phyloP scores from a whole-genome alignment of 1,140 invertebrate genomes.

The Notospermus geniculatus region DNA sequence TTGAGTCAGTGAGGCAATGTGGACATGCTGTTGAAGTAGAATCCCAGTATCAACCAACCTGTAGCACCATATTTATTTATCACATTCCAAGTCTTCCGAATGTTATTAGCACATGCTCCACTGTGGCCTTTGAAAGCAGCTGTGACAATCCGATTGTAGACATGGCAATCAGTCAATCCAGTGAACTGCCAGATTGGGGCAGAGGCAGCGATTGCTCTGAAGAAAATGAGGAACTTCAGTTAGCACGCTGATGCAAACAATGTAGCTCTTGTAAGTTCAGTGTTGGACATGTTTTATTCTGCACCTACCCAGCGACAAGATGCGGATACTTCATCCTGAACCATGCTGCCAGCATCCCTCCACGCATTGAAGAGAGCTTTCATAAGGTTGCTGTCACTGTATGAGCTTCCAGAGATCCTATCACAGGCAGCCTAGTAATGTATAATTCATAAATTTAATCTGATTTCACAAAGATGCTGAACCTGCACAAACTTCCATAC shows the following conservation, averaged over 20 bases:
- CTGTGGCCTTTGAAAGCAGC: constrained; percentile 68
- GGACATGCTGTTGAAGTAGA: no score
- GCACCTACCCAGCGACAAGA: constrained; percentile 65
- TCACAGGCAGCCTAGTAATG: constrained; percentile 60
- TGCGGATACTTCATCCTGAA: constrained; percentile 95
- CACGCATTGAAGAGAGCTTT: constrained; percentile 66
- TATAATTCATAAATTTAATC: neutral
- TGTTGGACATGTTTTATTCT: no score
- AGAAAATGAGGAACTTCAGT: constrained; percentile 11
- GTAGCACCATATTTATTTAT: constrained; percentile 64
- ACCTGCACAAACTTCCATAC: no score
- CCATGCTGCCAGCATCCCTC: constrained; percentile 95
- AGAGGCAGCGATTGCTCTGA: constrained; percentile 86
- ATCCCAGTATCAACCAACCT: constrained; percentile 57
- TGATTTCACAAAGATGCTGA: no score
- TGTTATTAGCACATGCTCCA: constrained; percentile 69
- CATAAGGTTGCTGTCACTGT: constrained; percentile 61
- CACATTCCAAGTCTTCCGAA: constrained; percentile 74
- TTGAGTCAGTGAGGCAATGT: no score
- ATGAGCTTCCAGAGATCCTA: constrained; percentile 54
- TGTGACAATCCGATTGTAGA: constrained; percentile 76
- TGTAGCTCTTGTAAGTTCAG: no score
- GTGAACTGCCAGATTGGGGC: constrained; percentile 91
- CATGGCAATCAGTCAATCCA: constrained; percentile 75
- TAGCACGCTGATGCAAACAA: no score